These are phyloP conservation scores for Vireo altiloquus DNA, from an alignment of 2,113 vertebrate genomes.

Conservation along the genomic window DNA sequence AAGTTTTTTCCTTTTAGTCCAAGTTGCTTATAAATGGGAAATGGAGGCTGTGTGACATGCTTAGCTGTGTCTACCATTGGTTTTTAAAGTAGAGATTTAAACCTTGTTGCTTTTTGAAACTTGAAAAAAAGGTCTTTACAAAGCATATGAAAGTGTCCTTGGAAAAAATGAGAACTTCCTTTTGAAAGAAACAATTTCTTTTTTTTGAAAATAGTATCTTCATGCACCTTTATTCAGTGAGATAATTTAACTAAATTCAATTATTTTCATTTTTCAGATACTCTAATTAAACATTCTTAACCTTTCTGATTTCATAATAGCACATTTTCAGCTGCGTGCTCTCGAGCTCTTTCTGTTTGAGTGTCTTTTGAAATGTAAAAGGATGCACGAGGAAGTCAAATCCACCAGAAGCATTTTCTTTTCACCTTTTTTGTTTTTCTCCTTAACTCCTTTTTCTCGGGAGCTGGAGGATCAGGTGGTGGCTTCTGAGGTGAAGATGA, in stretches of 20 bases:
- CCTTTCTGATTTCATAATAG: not conserved
- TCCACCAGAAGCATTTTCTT: constrained; percentile 98
- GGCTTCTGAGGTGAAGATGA: constrained; percentile 66
- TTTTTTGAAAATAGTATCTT: not conserved
- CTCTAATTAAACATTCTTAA: not conserved
- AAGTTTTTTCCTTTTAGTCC: not conserved
- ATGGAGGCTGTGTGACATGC: not conserved
- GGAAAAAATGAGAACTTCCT: not conserved
- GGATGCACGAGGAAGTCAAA: constrained; percentile 58
- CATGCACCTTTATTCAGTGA: not conserved
- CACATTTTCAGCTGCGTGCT: not conserved
- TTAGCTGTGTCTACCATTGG: not conserved
- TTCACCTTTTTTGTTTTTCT: constrained; percentile 89
- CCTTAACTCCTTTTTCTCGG: constrained; percentile 74
- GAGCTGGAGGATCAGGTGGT: constrained; percentile 46
- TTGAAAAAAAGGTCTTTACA: not conserved
- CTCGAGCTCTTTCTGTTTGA: not conserved
- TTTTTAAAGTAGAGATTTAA: not conserved
- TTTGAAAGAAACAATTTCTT: not conserved
- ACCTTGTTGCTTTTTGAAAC: not conserved
- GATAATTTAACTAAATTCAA: not conserved
- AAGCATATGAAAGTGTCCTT: constrained; percentile 29
- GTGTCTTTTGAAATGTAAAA: not conserved
- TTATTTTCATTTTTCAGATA: not conserved
- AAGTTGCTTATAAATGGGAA: not conserved